A percentile compares a stretch with the other conserved stretches of the same genome.
These are phyloP conservation scores for Pyralis farinalis DNA, from an alignment of 2,888 invertebrate genomes.

Conservation along the genomic window DNA sequence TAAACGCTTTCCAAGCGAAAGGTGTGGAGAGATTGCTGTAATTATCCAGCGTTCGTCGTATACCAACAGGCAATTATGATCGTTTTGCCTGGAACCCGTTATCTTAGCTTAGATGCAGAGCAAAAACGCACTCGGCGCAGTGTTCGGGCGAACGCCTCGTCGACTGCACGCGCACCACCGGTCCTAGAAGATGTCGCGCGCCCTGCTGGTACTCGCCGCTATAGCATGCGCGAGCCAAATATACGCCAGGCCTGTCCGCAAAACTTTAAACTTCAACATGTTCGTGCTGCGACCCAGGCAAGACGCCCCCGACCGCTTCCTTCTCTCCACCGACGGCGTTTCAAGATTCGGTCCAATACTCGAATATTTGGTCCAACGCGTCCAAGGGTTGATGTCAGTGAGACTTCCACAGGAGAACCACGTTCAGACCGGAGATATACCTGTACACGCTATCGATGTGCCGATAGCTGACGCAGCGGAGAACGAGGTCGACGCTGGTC, in stretches of 20 bases:
- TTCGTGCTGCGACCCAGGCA: conserved; percentile 60
- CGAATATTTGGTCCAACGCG: conserved; percentile 84
- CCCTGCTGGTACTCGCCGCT: conserved; percentile 42
- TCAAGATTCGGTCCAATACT: conserved; percentile 85
- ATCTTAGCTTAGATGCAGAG: conserved; percentile 66
- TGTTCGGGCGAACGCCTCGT: conserved; percentile 47
- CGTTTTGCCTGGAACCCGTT: conserved; percentile 77
- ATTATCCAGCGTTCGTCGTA: conserved; percentile 56
- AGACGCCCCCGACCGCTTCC: conserved; percentile 49
- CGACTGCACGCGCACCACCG: conserved; percentile 43
- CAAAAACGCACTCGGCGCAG: conserved; percentile 62
- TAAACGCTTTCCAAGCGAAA: conserved; percentile 78
- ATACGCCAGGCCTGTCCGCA: conserved; percentile 53
- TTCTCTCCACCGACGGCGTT: conserved; percentile 57
- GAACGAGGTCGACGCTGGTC: conserved; percentile 70
- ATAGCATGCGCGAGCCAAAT: conserved; percentile 45
- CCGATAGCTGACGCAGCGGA: conserved; percentile 55
- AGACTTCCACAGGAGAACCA: conserved; percentile 76
- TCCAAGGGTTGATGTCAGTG: conserved; percentile 86
- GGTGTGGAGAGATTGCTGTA: conserved; percentile 70
- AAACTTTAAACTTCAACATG: conserved; percentile 72
- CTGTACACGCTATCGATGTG: conserved; percentile 12
- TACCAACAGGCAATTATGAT: conserved; percentile 69
- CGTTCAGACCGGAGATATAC: not conserved
- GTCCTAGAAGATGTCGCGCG: conserved; percentile 35